Base-by-base conservation (phyloP, 2,113 vertebrate species). In the Chiloscyllium plagiosum region DNA sequence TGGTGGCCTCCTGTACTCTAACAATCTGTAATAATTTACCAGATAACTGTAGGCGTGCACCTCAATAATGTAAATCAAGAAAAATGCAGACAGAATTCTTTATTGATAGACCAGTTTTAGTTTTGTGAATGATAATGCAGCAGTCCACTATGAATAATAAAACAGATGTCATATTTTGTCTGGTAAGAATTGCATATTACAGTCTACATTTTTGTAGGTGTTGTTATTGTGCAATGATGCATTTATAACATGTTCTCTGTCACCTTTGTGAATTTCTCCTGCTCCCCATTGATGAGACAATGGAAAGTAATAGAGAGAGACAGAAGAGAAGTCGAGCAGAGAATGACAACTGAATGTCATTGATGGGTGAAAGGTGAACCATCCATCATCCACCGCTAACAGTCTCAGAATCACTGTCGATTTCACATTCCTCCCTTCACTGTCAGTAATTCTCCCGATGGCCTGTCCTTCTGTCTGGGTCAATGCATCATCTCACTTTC, bases 401-500 rank as follows among this genome's bases (percentile, higher is more conserved):
- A 95, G 24, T 15, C 56, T 61, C 56, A 61, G 56, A 61, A 61
- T 61, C 56, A 61, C 56, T 61, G 56, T 61, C 29, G 22, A 29
- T 95, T 95, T 70, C 69, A 33, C 33, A 69, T 95, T 52, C 69
- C 68, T 52, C 29, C 94, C 69, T 72, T 29, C 2, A 37, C 68
- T 95, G 94, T 50, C 69, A 95, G 68, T 33, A 29, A 95, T 52
- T 47, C 72, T 42, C 69, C 94, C 15, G 22, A 47, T 95, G 68
- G 42, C 13, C 94, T 95, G 94, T 95, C 42, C 94, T 76, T 13
- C 94, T 95, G 47, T 72, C 42, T 52, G 42, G 94, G 94, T 95
- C 94, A 95, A 72, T 95, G 68, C 69, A 6, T 47, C 52, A 69
- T 76, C 94, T 95, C 68, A 19, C 26, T 4, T 76, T 68, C 61